Evolutionary conservation across 1,140 invertebrate genomes (phyloP), one percentile per base, ranked within the genome.

Genomic region (Brachionus calyciflorus): DNA sequence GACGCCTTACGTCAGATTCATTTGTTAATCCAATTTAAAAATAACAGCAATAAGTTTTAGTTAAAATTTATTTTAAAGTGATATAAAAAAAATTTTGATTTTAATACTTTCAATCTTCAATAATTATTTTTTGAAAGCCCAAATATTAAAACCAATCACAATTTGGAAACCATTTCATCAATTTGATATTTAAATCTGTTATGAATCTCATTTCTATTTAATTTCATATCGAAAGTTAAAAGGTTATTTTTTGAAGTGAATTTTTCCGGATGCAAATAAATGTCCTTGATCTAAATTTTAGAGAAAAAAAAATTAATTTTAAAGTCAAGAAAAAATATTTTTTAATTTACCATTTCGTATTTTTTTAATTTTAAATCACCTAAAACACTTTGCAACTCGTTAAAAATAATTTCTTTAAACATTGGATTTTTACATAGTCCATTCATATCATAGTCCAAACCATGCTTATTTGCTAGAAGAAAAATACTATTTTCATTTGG

Each of bases 381-480:
- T 3, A n/a, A 26, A 17, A 60, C n/a, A 33, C 37, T 33, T 17
- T 60, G 33, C 55, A 60, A 17, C 37, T 60, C 28, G 17, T 17
- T 21, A 26, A 60, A 33, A 60, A 60, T 60, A 33, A 60, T 60
- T 60, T 60, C 28, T 37, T 60, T 60, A 19, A 60, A 37, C 17
- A 17, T 37, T 37, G 55, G 55, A 60, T 60, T 60, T 4, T 37
- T 17, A 19, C 55, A 60, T 30, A 60, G 37, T 37, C 55, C 28
- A 33, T 26, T 60, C 30, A 60, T 37, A 60, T 60, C 55, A 60
- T 33, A 60, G 26, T 37, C 37, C 21, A 60, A 37, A 37, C 37
- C 37, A 37, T 60, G 37, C 17, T 28, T 19, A 33, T 60, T 33
- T 2, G 55, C 55, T 37, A 60, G 37, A 14, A 10, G 9, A 6